Base-by-base conservation (phyloP, 2,888 invertebrate species). In the Leistus spinibarbis region DNA sequence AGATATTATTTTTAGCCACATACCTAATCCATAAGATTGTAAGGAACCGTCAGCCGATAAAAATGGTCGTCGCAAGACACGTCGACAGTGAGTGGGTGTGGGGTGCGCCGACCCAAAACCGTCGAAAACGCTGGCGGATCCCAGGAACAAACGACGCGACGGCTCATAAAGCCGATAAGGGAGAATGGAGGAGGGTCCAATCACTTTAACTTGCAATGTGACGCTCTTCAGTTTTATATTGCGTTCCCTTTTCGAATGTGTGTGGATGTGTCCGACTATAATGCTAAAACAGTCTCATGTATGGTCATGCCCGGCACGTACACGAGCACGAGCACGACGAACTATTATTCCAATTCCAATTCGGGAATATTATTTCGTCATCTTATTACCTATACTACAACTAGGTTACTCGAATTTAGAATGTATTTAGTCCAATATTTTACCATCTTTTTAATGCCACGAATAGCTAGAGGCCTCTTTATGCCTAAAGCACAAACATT, bases 161-260 rank as follows among this genome's bases (percentile, higher is more conserved):
- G 83, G 82, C 81, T 82, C 83, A 84, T 83, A 82, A 84, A 83
- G 80, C 81, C 83, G 83, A 80, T 80, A 81, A 81, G 79, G 80
- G 77, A 77, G 76, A 77, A 76, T 76, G 72, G 76, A 79, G 79
- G 78, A 79, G 79, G n/a, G 80, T 79, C 80, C 81, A 81, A 82
- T 82, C 82, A 81, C 81, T 81, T 81, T 79, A 80, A 76, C 77
- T 76, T 72, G 76, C 75, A 77, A 76, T 76, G 69, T 70, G 76
- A 74, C 73, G 76, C 76, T 76, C 67, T 76, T 76, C 76, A 72
- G 68, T 72, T 76, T 76, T 76, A 76, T 76, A 76, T 76, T 63
- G 68, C 72, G 20, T 63, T 56, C 64, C 57, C 40, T 27, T 53
- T 54, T 22, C 40, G 54, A 13, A 19, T 54, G 71, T 17, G 23